Base-by-base conservation (phyloP, 2,888 invertebrate species). In the Hirtodrosophila trivittata region DNA sequence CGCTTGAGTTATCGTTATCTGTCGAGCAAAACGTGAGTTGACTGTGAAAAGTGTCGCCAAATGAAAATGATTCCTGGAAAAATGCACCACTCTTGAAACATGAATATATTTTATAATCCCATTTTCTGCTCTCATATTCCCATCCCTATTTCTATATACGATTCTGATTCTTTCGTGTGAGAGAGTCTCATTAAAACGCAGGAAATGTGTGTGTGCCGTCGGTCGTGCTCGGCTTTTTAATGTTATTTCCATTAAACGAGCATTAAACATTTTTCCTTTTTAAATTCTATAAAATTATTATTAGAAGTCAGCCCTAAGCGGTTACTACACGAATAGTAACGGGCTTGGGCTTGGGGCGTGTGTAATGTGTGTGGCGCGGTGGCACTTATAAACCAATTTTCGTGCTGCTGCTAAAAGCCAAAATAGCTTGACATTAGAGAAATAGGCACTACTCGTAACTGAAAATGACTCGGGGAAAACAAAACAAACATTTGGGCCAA, bases 371-470 rank as follows among this genome's bases (percentile, higher is more conserved):
- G 33, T 14, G 43, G 25, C 50, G 55, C n/a, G 26, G 8, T 38
- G 50, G 68, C 73, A 73, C 71, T 77, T 75, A 68, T 65, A 73
- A 69, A 73, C 66, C 65, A 69, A 75, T 85, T 82, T 87, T 82
- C 75, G 64, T 65, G 63, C 13, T 60, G 86, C 76, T 70, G 83
- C 75, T 87, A 87, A 82, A 75, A 87, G 78, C 75, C 75, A 85
- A 75, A 82, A 66, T 55, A 84, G 83, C 72, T 78, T 81, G 67
- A 77, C 68, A 71, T 81, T 84, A 63, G 51, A 57, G 32, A 52
- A 62, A 70, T 25, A 55, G 50, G 32, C 42, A 52, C 63, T 66
- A 57, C 18, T 21, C 5, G 18, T 5, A 21, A 66, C 63, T 69
- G 69, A 73, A 64, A 77, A 75, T 59, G 72, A 65, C 66, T 69